phyloP scores from a whole-genome alignment of 2,888 invertebrate species.

The Eristalinus aeneus region DNA sequence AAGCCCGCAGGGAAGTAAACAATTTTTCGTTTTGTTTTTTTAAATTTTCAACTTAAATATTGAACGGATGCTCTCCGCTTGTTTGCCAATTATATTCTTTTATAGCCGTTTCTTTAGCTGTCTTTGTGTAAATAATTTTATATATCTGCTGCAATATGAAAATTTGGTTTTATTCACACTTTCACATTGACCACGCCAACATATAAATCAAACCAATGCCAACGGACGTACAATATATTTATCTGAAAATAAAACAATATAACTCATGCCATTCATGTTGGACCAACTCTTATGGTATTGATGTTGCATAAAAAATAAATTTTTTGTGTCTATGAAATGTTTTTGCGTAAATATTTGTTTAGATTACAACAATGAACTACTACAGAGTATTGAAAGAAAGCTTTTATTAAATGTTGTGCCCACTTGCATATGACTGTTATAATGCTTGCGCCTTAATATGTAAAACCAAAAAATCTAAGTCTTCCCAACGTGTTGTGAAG shows the following conservation, averaged over 20 bases:
- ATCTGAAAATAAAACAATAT: constrained; percentile 22
- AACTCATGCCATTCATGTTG: constrained; percentile 21
- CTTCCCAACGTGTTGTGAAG: neutral
- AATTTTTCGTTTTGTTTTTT: constrained; percentile 7
- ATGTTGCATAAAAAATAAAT: constrained; percentile 3
- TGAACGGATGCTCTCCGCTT: constrained; percentile 27
- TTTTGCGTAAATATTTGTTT: neutral
- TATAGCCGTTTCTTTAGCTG: constrained; percentile 27
- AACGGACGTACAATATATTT: constrained; percentile 29
- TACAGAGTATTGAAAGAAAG: neutral
- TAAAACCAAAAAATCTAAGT: too few species aligned
- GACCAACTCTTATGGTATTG: constrained; percentile 7
- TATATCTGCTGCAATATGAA: constrained; percentile 34
- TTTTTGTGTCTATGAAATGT: neutral
- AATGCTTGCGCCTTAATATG: neutral
- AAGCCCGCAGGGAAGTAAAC: neutral
- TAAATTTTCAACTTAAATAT: constrained; percentile 33
- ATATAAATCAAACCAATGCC: constrained; percentile 27
- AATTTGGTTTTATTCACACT: constrained; percentile 35
- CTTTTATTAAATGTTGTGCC: neutral
- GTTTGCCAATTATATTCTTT: constrained; percentile 51
- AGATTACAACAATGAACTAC: neutral
- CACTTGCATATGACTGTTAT: neutral
- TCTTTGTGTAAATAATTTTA: constrained; percentile 32
- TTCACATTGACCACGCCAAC: neutral